Evolutionary conservation across 64 coral and sea anemone species (phyloP), one percentile per base, ranked within the genome.

Genomic region (Hydrozoanthus tunicans): DNA sequence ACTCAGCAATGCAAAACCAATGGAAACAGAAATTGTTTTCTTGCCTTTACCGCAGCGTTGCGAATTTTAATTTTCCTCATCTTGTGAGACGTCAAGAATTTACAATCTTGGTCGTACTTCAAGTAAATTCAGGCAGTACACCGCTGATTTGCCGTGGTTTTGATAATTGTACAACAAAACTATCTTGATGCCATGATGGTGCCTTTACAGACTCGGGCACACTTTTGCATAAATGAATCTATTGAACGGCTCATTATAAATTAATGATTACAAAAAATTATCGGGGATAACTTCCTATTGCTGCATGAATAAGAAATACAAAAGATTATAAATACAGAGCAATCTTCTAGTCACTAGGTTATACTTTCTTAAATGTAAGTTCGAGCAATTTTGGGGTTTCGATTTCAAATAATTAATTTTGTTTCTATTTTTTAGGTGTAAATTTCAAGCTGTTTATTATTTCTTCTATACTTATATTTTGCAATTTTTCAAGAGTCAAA

Each of bases 171-270:
- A 0, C 68, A 74, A 74, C 26, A 76, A 76, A 53, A 13, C 9
- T 51, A 14, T 82, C 65, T 82, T 43, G 6, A 59, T 51, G 60
- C 80, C 32, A 65, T 82, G 61, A 64, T 53, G 65, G 53, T 82
- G 60, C 5, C 10, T 26, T 61, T 62, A 80, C 6, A 59, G 65
- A 64, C 17, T 82, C 6, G 61, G 65, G 12, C 59, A 65, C 60
- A 82, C 80, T 82, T 82, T 51, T 53, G 60, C 80, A 64, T 64
- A 82, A 82, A 82, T 82, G 58, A 82, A 65, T 53, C 15, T 12
- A 82, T 82, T 82, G 32, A 51, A 65, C 11, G 62, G 11, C 23
- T 27, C 58, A 82, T 82, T 82, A 62, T 63, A 64, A 43, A 82
- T 82, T 82, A 64, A 82, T 82, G 12, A 82, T 63, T 14, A 53